phyloP scores from a whole-genome alignment of 2,888 invertebrate genomes.

The Azorinus chamasolen region DNA sequence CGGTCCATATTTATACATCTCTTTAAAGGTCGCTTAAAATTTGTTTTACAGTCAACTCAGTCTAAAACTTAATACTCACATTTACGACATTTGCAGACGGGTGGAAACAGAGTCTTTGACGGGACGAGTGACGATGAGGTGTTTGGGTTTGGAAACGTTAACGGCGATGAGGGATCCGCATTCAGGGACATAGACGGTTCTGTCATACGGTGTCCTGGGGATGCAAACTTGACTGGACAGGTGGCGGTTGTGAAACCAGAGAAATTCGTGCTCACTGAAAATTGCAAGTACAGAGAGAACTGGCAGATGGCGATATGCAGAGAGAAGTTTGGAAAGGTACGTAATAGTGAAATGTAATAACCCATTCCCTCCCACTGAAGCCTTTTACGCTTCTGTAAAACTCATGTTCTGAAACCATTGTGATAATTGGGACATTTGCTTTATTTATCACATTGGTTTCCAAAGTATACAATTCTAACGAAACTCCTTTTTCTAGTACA shows the following conservation, averaged over 20 bases:
- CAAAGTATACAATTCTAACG: too few relatives aligned
- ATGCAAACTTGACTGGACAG: background rate
- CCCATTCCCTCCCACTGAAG: too few relatives aligned
- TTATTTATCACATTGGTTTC: too few relatives aligned
- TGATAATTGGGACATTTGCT: too few relatives aligned
- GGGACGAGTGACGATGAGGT: background rate
- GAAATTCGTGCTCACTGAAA: background rate
- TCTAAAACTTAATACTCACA: too few relatives aligned
- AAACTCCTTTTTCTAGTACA: too few relatives aligned
- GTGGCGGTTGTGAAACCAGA: conserved; percentile 15
- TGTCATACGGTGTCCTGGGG: conserved; percentile 10
- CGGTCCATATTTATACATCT: too few relatives aligned
- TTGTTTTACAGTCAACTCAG: too few relatives aligned
- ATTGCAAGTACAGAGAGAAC: conserved; percentile 14
- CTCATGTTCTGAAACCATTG: too few relatives aligned
- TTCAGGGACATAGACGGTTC: conserved; percentile 29
- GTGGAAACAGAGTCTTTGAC: conserved; percentile 13
- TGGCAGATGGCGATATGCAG: conserved; percentile 18
- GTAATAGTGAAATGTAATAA: too few relatives aligned
- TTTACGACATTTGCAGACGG: conserved; percentile 6
- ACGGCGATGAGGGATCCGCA: conserved; percentile 19
- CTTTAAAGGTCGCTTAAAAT: too few relatives aligned
- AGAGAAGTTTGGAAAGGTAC: conserved; percentile 25
- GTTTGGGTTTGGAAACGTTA: background rate
- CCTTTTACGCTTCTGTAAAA: too few relatives aligned